Evolutionary conservation across 2,113 vertebrate genomes (phyloP), one percentile per base, ranked within the genome.

Genomic region (Pachyramphus minor): DNA sequence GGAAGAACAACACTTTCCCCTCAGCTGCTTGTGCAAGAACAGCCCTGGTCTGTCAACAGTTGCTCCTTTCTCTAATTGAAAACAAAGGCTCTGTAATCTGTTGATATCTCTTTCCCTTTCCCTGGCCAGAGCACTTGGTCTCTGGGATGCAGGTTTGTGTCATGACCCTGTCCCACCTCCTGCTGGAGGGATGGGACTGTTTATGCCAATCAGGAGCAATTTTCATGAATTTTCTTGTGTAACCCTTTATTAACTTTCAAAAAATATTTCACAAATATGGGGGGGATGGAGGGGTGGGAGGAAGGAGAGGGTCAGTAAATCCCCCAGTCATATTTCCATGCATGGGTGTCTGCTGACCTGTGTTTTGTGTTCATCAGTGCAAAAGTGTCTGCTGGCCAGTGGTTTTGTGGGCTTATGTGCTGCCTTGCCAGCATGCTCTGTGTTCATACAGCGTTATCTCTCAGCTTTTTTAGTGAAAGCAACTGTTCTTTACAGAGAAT

Each of bases 71-170:
- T 82, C 11, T 95, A 42, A 62, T 49, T 84, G 77, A 84, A 92
- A 93, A 86, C 93, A 96, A 94, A 96, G 56, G 13, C 69, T 49
- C 42, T 73, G 44, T 87, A 84, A 92, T 95, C 83, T 81, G 72
- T 91, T 0, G 0, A 59, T 85, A 49, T 95, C 86, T 94, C 53
- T 35, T 80, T 83, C 42, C 63, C 73, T 95, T 89, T 95, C 60
- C 27, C 68, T 41, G 35, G 44, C 39, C 11, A 0, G 56, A 90
- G 52, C 0, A 0, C 45, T 66, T 33, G 21, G 25, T 81, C 72
- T 80, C 0, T 5, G 37, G 67, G 47, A 23, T 84, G 64, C 14
- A 77, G 72, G 47, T 63, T 84, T 92, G 75, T 93, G 84, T 66
- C 13, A 1, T 63, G 44, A 45, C 24, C 50, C 31, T 49, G 42